Conservation (phyloP, 2,888 invertebrate genomes). For the Trachelus tabidus region DNA sequence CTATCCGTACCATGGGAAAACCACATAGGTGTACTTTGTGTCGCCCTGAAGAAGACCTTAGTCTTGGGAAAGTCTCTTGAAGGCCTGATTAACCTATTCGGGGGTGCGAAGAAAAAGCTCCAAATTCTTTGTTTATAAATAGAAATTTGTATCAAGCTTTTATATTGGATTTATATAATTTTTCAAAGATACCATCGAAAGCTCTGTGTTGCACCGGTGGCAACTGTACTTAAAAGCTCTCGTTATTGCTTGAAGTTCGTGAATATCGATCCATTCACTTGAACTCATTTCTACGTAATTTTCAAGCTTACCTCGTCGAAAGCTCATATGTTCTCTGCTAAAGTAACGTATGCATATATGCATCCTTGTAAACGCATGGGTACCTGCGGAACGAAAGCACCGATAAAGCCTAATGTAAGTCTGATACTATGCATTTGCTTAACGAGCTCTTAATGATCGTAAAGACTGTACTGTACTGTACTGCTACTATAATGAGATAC, state of each 20-base stretch:
- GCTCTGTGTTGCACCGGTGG: neutral
- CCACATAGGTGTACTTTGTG: neutral
- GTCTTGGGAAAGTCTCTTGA: neutral
- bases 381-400: slow-evolving; percentile 10
- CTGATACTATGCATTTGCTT: slow-evolving; percentile 20
- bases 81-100: neutral
- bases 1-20: neutral
- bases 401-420: slow-evolving; percentile 16
- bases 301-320: slow-evolving; percentile 25
- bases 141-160: neutral
- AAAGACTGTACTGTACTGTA: slow-evolving; percentile 17
- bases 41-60: no score
- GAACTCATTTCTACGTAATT: slow-evolving; percentile 49
- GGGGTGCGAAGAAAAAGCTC: no score
- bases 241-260: neutral
- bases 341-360: neutral
- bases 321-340: neutral
- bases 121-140: no score
- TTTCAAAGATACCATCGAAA: neutral
- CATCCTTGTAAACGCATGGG: neutral
- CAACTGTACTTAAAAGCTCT: neutral
- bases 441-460: slow-evolving; percentile 39
- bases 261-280: slow-evolving; percentile 42
- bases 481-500: neutral
- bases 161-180: neutral